phyloP scores from a whole-genome alignment of 1,140 invertebrate species.

The Cecropterus lyciades region DNA sequence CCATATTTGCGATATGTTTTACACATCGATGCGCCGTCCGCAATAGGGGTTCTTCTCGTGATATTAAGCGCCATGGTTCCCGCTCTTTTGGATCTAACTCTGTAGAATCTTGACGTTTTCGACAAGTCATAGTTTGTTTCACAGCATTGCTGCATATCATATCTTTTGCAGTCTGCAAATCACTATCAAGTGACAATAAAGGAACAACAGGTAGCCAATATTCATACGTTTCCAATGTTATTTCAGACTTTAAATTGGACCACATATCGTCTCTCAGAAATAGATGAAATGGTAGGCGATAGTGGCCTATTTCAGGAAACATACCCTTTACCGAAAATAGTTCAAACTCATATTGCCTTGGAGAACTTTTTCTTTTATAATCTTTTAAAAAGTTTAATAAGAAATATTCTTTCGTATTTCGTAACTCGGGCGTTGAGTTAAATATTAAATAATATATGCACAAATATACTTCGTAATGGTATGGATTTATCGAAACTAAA shows the following conservation, averaged over 20 bases:
- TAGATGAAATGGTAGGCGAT: conserved; percentile 77
- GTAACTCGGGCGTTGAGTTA: conserved; percentile 48
- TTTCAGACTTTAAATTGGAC: conserved; percentile 81
- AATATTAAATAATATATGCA: conserved; percentile 75
- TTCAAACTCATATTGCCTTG: conserved; percentile 81
- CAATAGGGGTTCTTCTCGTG: conserved; percentile 70
- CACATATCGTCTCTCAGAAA: conserved; percentile 80
- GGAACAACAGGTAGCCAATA: conserved; percentile 75
- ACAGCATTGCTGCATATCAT: conserved; percentile 83
- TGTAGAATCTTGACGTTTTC: conserved; percentile 58
- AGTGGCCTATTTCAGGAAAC: conserved; percentile 81
- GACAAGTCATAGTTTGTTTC: conserved; percentile 80
- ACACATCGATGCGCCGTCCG: conserved; percentile 78
- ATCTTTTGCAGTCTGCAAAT: conserved; percentile 75
- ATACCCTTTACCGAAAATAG: conserved; percentile 80
- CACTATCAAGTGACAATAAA: conserved; percentile 67
- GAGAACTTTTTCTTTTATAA: conserved; percentile 71
- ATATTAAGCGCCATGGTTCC: conserved; percentile 71
- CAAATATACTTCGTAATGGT: conserved; percentile 81
- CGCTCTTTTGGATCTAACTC: conserved; percentile 55
- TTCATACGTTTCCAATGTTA: conserved; percentile 80
- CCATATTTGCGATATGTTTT: conserved; percentile 79
- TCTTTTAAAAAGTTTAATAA: conserved; percentile 77
- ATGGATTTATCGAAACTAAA: conserved; percentile 75
- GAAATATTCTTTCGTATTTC: conserved; percentile 73